Evolutionary conservation across 2,113 vertebrate species (phyloP).

Genomic region (Ammodramus savannarum): DNA sequence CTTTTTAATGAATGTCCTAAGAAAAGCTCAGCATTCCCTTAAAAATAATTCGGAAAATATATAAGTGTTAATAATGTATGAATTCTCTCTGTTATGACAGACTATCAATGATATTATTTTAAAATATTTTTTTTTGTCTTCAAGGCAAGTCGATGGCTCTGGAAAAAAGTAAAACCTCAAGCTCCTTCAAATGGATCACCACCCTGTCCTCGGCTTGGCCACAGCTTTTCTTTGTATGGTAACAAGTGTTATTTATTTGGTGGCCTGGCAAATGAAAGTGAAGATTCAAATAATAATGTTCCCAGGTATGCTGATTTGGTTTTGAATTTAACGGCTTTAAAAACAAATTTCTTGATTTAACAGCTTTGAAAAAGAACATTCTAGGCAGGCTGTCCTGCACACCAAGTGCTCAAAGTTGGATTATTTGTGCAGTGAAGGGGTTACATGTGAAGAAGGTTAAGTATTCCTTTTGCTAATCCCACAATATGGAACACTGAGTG

Average conservation of each 20-base stretch:
- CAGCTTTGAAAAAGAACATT: background rate
- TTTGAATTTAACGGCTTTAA: background rate
- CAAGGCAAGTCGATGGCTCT: constrained; percentile 95
- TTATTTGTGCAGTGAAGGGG: background rate
- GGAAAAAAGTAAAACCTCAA: constrained; percentile 95
- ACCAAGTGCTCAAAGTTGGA: background rate
- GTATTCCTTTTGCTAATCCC: background rate
- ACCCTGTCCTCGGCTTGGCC: constrained; percentile 86
- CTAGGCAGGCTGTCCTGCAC: background rate
- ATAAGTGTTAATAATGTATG: background rate
- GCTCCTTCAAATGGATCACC: constrained; percentile 79
- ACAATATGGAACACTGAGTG: background rate
- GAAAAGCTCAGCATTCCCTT: background rate
- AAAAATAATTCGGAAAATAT: background rate
- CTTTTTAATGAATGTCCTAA: background rate
- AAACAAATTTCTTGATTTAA: background rate
- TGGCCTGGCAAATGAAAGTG: constrained; percentile 89
- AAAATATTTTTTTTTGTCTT: constrained; percentile 12
- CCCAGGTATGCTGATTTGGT: constrained; percentile 79
- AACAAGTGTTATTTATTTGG: constrained; percentile 91
- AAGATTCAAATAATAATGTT: constrained; percentile 91
- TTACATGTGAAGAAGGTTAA: background rate
- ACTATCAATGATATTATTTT: background rate
- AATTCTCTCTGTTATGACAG: background rate
- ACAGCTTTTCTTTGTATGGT: constrained; percentile 88